Evolutionary conservation across 2,113 vertebrate species (phyloP).

Genomic region (Charina bottae): DNA sequence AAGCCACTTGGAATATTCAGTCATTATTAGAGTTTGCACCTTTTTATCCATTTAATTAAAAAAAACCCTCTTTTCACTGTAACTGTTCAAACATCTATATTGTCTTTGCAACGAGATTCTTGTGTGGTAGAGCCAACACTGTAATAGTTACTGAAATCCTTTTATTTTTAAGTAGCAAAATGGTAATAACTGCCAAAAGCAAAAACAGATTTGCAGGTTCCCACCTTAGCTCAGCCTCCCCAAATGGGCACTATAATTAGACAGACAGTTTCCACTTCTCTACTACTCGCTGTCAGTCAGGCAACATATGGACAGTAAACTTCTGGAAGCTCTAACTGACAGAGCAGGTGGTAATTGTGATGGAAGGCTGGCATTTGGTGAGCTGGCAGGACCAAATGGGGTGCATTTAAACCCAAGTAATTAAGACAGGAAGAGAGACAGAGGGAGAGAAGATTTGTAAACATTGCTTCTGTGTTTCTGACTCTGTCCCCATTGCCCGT

Average conservation of each 20-base stretch:
- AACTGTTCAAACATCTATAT: not conserved
- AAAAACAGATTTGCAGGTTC: not conserved
- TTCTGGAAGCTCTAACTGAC: constrained; percentile 42
- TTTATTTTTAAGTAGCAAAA: constrained; percentile 8
- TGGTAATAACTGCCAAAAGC: not conserved
- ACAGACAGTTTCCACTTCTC: not conserved
- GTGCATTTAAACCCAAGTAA: constrained; percentile 35
- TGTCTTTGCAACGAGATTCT: not conserved
- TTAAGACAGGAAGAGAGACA: constrained; percentile 18
- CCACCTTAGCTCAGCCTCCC: not conserved
- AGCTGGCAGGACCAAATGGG: constrained; percentile 50
- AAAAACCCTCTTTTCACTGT: not conserved
- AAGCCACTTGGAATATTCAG: not conserved
- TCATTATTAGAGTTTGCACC: not conserved
- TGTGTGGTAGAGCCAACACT: not conserved
- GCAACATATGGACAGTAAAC: constrained; percentile 60
- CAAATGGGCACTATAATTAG: constrained; percentile 21
- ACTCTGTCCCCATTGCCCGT: not conserved
- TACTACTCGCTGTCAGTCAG: constrained; percentile 39
- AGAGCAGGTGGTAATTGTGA: constrained; percentile 66
- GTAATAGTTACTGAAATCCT: not conserved
- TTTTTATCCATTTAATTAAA: not conserved
- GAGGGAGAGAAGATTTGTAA: not conserved
- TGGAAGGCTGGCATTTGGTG: constrained; percentile 51
- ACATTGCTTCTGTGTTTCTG: not conserved